Base-by-base conservation (phyloP, 1,140 invertebrate genomes). In the Drosophila sp. region DNA sequence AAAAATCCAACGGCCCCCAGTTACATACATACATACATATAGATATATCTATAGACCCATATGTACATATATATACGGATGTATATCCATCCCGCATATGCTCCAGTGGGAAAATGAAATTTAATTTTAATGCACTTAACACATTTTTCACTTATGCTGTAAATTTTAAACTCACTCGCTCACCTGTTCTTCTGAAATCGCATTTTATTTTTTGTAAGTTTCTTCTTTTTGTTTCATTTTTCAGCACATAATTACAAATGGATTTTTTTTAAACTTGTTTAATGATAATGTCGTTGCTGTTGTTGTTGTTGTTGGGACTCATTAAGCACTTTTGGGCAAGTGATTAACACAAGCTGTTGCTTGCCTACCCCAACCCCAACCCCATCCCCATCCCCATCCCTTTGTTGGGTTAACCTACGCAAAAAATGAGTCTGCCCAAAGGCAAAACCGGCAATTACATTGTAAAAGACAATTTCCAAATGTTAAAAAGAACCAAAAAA, bases 291-390 rank as follows among this genome's bases (percentile, higher is more conserved):
- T 77, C 77, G 75, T 41, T 50, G 50, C 5, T 68, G 63, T 67
- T 47, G 29, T 25, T 38, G 50, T 56, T 68, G 68, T 68, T 78
- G 73, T 66, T 71, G 69, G 76, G 79, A 50, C 83, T 87, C 82
- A 86, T 86, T 86, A 86, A 86, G 75, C 66, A 60, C 83, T 86
- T 87, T 86, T 76, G 78, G 82, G 68, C 68, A 50, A 78, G 82
- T 79, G 70, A 86, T 85, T 86, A 85, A 85, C 82, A 85, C 82
- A 85, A 85, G 82, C 82, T 85, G 82, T 74, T 81, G 74, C 81
- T 74, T 81, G 78, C 81, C 66, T 71, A 71, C 65, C 70, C 65
- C 75, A 23, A 40, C 61, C 81, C 73, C 62, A 62, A 67, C 62
- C 71, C 27, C 47, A 58, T 77, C 73, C 58, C 78, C 66, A 68